phyloP scores from a whole-genome alignment of 1,140 invertebrate genomes.

The Pogonus chalceus region DNA sequence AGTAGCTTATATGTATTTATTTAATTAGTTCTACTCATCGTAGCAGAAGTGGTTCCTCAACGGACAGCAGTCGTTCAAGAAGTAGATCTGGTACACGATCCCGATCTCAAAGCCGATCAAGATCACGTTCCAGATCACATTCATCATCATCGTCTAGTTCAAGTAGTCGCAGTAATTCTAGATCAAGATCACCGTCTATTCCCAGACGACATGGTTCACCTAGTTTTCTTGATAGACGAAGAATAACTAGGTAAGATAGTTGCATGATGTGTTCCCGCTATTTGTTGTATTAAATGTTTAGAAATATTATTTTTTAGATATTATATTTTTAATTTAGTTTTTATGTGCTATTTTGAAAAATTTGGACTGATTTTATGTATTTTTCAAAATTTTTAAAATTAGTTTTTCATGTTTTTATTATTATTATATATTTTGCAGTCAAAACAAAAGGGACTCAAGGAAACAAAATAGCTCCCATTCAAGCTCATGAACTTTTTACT shows the following conservation, averaged over 20 bases:
- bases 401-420: neutral
- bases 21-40: slow-evolving; percentile 17
- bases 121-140: slow-evolving; percentile 40
- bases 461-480: neutral
- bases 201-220: slow-evolving; percentile 79
- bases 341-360: too few relatives aligned
- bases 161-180: slow-evolving; percentile 34
- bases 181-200: slow-evolving; percentile 74
- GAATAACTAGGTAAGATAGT: slow-evolving; percentile 77
- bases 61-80: slow-evolving; percentile 23
- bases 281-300: slow-evolving; percentile 10
- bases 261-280: slow-evolving; percentile 7
- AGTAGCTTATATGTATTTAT: neutral
- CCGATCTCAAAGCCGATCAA: slow-evolving; percentile 35
- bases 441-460: neutral
- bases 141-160: slow-evolving; percentile 35
- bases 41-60: slow-evolving; percentile 38
- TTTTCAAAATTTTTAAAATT: too few relatives aligned
- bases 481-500: neutral
- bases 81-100: slow-evolving; percentile 36
- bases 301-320: too few relatives aligned
- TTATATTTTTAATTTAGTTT: too few relatives aligned
- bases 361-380: too few relatives aligned
- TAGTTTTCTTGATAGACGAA: slow-evolving; percentile 76
- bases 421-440: neutral